Conservation (phyloP, 1,140 invertebrate genomes). For the Tetraneura akinire region DNA sequence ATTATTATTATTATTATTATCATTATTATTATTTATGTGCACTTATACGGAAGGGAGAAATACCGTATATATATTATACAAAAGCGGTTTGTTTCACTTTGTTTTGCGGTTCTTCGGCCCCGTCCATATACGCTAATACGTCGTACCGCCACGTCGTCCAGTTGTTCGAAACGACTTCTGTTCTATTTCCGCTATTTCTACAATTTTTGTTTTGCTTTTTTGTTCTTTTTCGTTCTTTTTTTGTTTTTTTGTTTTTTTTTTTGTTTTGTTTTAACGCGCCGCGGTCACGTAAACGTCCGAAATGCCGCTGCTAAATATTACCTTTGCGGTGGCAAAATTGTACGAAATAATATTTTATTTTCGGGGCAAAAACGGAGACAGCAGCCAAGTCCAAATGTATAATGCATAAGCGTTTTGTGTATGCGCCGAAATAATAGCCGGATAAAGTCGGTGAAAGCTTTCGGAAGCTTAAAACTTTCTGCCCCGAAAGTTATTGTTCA, state of each 20-base stretch:
- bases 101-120: no score
- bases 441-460: constrained; percentile 49
- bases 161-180: not conserved
- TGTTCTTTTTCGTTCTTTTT: no score
- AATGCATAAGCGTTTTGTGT: constrained; percentile 51
- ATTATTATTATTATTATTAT: no score
- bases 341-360: constrained; percentile 49
- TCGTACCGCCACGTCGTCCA: not conserved
- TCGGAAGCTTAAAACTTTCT: constrained; percentile 49
- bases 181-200: no score
- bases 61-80: not conserved
- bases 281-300: constrained; percentile 47
- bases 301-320: constrained; percentile 15
- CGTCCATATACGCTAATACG: no score
- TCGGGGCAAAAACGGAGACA: constrained; percentile 24
- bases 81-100: constrained; percentile 7
- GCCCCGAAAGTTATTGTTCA: constrained; percentile 44
- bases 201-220: no score
- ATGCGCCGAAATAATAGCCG: constrained; percentile 45
- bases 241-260: no score
- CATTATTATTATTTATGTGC: no score
- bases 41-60: not conserved
- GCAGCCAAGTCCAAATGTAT: constrained; percentile 41
- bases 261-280: constrained; percentile 14
- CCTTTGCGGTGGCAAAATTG: constrained; percentile 22